Evolutionary conservation across 2,797 vertebrate species (phyloP).

Genomic region (Gambusia yucatana): DNA sequence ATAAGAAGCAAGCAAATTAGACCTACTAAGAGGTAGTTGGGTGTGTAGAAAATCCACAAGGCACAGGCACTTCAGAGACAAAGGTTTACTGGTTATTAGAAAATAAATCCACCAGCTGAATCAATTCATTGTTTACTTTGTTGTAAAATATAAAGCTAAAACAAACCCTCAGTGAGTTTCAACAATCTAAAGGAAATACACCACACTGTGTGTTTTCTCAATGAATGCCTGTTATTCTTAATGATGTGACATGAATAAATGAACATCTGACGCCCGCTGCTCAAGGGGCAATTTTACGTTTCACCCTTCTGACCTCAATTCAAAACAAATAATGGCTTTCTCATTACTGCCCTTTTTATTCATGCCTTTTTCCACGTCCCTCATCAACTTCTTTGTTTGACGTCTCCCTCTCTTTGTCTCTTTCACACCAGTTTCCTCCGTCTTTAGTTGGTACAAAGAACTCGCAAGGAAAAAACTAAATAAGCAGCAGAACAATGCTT

Average conservation of each 20-base stretch:
- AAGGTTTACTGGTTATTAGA: background rate
- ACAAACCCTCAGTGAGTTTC: background rate
- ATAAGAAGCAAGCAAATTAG: background rate
- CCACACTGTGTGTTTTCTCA: background rate
- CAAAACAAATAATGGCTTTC: background rate
- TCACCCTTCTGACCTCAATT: background rate
- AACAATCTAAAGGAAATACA: background rate
- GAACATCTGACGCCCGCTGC: background rate
- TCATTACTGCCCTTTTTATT: background rate
- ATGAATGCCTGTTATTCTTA: background rate
- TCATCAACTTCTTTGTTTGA: slow-evolving; percentile 3
- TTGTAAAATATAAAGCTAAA: background rate
- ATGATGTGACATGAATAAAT: slow-evolving; percentile 1
- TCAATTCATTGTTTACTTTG: background rate
- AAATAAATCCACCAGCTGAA: background rate
- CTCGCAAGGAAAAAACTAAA: background rate
- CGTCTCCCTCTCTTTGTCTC: background rate
- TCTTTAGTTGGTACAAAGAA: background rate
- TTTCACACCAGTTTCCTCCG: background rate
- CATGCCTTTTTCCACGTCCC: background rate
- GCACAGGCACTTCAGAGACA: background rate
- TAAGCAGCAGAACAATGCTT: background rate
- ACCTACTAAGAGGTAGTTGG: background rate
- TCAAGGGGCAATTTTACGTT: background rate
- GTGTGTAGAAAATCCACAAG: background rate